Evolutionary conservation across 1,140 invertebrate species (phyloP).

Genomic region (Ladona fulva): DNA sequence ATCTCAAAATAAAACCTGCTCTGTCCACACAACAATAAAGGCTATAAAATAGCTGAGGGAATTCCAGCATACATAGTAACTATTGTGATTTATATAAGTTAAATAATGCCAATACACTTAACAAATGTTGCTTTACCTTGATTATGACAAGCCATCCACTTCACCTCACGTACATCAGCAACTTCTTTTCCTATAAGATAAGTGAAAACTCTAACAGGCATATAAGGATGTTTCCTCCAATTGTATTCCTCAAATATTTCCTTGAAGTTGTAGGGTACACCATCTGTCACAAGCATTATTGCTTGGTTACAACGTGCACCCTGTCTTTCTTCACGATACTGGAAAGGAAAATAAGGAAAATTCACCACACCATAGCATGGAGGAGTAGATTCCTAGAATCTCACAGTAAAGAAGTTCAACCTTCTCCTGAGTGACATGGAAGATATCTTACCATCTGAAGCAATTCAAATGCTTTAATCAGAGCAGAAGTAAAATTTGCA

Average conservation of each 20-base stretch:
- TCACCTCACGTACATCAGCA: constrained; percentile 59
- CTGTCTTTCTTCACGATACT: constrained; percentile 31
- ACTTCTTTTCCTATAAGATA: constrained; percentile 93
- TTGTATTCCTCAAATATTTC: constrained; percentile 86
- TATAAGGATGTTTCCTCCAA: constrained; percentile 56
- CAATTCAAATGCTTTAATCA: constrained; percentile 83
- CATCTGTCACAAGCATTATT: constrained; percentile 98
- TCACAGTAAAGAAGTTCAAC: neutral
- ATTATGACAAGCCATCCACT: constrained; percentile 96
- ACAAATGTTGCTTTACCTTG: constrained; percentile 53
- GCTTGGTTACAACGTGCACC: constrained; percentile 72
- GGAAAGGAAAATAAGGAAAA: constrained; percentile 17
- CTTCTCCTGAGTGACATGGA: neutral
- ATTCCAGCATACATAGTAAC: too few relatives aligned
- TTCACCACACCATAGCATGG: neutral
- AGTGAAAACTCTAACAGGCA: constrained; percentile 89
- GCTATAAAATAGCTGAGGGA: too few relatives aligned
- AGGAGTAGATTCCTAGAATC: neutral
- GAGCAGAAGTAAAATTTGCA: constrained; percentile 87
- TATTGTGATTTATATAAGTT: too few relatives aligned
- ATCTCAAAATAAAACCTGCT: too few relatives aligned
- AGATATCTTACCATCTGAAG: constrained; percentile 43
- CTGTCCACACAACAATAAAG: too few relatives aligned
- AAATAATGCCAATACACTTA: too few relatives aligned
- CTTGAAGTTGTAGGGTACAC: constrained; percentile 86